These are phyloP conservation scores for Mormyrops attenuatus DNA, from an alignment of 2,797 vertebrate species.

Conservation along the genomic window DNA sequence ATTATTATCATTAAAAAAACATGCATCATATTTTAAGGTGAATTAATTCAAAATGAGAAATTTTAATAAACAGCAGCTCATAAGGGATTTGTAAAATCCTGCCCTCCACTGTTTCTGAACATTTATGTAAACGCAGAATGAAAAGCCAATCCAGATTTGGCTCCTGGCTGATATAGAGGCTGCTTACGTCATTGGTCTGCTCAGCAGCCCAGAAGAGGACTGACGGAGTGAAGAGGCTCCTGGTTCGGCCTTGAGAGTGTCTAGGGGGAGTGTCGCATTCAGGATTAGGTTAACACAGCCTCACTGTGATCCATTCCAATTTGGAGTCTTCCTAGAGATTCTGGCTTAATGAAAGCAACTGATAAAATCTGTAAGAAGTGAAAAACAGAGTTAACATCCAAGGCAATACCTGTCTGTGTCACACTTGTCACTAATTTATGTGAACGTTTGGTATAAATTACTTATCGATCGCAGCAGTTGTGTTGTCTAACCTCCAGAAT, in stretches of 20 bases:
- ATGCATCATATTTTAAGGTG: not conserved
- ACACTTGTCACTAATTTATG: slow-evolving; percentile 1
- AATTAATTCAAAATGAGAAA: not conserved
- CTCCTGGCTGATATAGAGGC: not conserved
- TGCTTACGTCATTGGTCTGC: not conserved
- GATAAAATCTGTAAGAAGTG: slow-evolving; percentile 4
- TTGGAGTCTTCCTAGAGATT: not conserved
- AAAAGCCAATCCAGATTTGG: not conserved
- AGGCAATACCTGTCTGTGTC: not conserved
- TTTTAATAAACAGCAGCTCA: not conserved
- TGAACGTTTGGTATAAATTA: not conserved
- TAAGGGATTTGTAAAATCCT: not conserved
- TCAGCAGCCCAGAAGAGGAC: not conserved
- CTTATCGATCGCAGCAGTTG: not conserved
- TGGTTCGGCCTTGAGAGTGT: not conserved
- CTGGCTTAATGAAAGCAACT: not conserved
- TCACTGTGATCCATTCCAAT: not conserved
- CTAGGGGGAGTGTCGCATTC: not conserved
- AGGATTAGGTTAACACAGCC: not conserved
- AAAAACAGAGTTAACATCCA: slow-evolving; percentile 1
- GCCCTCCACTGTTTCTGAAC: not conserved
- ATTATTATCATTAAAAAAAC: not conserved
- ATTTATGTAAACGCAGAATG: not conserved
- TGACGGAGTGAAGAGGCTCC: not conserved
- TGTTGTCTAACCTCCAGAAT: not conserved